phyloP scores from a whole-genome alignment of 2,113 vertebrate genomes.

The Lontra canadensis region DNA sequence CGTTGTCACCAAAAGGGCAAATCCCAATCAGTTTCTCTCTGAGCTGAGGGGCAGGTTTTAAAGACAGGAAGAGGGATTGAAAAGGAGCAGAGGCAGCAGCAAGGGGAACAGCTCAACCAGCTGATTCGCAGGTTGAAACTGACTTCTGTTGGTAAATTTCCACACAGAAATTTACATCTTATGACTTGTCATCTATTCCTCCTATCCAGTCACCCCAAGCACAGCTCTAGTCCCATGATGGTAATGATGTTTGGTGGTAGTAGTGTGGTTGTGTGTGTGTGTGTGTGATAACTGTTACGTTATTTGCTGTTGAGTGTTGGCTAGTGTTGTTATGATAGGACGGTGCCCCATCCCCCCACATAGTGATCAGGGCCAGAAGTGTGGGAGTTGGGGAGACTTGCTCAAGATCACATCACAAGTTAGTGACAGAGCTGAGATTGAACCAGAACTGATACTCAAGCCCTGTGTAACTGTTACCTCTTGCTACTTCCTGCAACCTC shows the following conservation, averaged over 20 bases:
- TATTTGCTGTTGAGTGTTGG: not conserved
- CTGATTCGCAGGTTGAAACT: not conserved
- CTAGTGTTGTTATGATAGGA: not conserved
- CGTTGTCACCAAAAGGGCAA: not conserved
- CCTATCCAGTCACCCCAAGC: fast-evolving
- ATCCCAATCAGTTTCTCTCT: not conserved
- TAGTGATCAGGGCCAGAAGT: not conserved
- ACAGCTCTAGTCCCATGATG: not conserved
- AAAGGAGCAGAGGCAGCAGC: not conserved
- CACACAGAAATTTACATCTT: not conserved
- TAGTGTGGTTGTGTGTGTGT: no score
- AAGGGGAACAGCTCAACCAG: not conserved
- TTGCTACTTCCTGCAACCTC: not conserved
- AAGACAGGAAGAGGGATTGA: not conserved
- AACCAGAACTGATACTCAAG: not conserved
- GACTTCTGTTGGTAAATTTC: not conserved
- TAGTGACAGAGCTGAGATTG: not conserved
- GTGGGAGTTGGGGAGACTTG: not conserved
- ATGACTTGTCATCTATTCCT: not conserved
- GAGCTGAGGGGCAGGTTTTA: not conserved
- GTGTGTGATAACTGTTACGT: not conserved
- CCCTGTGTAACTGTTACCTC: not conserved
- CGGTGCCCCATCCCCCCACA: not conserved
- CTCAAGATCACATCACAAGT: not conserved
- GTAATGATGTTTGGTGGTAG: not conserved